Evolutionary conservation across 2,113 vertebrate species (phyloP).

Genomic region (Sprattus sprattus): DNA sequence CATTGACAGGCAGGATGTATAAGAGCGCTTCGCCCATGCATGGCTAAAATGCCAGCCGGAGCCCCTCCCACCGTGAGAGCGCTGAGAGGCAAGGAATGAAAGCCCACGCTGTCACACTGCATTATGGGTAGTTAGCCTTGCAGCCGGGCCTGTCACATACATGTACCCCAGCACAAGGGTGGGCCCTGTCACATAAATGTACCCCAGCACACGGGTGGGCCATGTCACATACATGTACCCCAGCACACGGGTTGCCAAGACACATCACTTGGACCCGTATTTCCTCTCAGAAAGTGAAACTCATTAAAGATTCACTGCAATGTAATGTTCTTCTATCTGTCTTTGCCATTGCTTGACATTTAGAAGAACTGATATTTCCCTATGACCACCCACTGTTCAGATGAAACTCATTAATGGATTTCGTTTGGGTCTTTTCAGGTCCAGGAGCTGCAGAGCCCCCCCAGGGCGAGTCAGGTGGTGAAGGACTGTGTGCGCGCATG

Average conservation of each 20-base stretch:
- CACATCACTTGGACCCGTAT: not conserved
- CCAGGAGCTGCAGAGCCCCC: slow-evolving; percentile 90
- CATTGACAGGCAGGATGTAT: slow-evolving; percentile 38
- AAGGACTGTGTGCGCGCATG: slow-evolving; percentile 95
- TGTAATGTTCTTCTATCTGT: not conserved
- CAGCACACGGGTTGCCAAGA: not conserved
- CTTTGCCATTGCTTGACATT: not conserved
- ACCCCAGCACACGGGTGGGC: too few relatives aligned
- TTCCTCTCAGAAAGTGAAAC: not conserved
- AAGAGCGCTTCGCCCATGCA: slow-evolving; percentile 48
- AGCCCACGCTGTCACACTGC: slow-evolving; percentile 60
- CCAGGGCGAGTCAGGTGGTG: slow-evolving; percentile 89
- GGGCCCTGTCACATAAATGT: not conserved
- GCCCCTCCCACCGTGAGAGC: slow-evolving; percentile 26
- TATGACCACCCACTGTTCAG: not conserved
- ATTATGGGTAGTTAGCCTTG: slow-evolving; percentile 58
- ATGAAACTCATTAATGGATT: not conserved
- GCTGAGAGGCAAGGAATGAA: slow-evolving; percentile 64
- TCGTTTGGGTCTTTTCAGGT: slow-evolving; percentile 71
- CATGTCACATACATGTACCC: too few relatives aligned
- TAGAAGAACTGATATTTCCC: not conserved
- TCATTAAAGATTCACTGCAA: not conserved
- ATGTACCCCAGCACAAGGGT: slow-evolving; percentile 21
- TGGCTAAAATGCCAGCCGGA: slow-evolving; percentile 62
- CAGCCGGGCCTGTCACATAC: slow-evolving; percentile 20